Percentiles rank a stretch among this genome's conserved stretches.
Conservation (phyloP, 2,113 vertebrate genomes). For the Takifugu flavidus region DNA sequence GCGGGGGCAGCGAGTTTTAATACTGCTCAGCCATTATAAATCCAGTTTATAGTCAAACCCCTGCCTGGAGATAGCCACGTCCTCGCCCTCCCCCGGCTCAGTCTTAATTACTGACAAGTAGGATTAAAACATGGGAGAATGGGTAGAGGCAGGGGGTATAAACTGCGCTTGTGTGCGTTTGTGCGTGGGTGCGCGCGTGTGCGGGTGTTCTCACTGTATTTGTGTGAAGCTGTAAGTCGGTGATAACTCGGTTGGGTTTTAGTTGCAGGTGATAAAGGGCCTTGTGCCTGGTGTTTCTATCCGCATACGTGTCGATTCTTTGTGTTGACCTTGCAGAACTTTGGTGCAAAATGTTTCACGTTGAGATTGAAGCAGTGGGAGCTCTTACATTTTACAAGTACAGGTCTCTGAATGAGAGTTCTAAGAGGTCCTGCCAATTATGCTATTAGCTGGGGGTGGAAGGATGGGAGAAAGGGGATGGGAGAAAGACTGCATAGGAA, state of each 20-base stretch:
- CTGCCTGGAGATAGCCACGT: slow-evolving; percentile 65
- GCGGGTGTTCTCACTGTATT: slow-evolving; percentile 4
- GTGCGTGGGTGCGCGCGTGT: slow-evolving; percentile 12
- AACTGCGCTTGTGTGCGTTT: slow-evolving; percentile 23
- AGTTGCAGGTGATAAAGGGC: neutral
- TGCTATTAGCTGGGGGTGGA: slow-evolving; percentile 47
- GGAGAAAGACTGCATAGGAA: neutral
- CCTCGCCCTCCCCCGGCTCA: slow-evolving; percentile 66
- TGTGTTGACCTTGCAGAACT: slow-evolving; percentile 17
- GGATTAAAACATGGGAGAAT: slow-evolving; percentile 82
- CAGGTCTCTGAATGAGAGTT: slow-evolving; percentile 48
- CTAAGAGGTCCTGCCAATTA: slow-evolving; percentile 52
- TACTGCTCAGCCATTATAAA: slow-evolving; percentile 87
- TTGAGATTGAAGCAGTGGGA: slow-evolving; percentile 35
- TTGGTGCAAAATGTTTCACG: slow-evolving; percentile 18
- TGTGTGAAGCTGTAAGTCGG: slow-evolving; percentile 23
- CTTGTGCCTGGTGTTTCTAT: slow-evolving; percentile 6
- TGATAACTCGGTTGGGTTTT: neutral
- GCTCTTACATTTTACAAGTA: slow-evolving; percentile 55
- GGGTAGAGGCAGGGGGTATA: slow-evolving; percentile 38
- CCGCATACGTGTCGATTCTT: neutral
- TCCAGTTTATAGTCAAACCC: slow-evolving; percentile 85
- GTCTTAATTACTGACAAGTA: slow-evolving; percentile 92
- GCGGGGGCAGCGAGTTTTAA: slow-evolving; percentile 80
- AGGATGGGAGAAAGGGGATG: slow-evolving; percentile 9